Base-by-base conservation (phyloP, 2,888 invertebrate genomes). In the Allophyes oxyacanthae region DNA sequence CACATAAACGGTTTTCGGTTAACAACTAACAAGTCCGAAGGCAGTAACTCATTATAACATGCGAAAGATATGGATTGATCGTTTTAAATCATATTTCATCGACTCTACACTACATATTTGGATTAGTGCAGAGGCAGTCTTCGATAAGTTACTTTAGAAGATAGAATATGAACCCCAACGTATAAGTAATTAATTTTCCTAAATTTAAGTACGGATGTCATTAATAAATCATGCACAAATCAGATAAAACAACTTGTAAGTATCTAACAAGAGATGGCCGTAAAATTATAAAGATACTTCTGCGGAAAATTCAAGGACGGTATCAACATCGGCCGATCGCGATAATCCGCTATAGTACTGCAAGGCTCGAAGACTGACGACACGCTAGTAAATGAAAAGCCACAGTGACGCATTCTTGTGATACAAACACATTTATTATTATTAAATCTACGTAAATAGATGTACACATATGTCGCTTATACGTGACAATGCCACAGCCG, bases 401-500 rank as follows among this genome's bases (percentile, higher is more conserved):
- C 37, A 56, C 38, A 54, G 67, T 70, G 75, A 80, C 65, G 57
- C 72, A 79, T 72, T 58, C 65, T 52, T 60, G 66, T 64, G 57
- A 64, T 70, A 70, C 64, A 58, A 70, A 72, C 66, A 72, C 69
- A 68, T 72, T 72, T 77, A 73, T 77, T 76, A 67, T 76, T 72
- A 77, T 75, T 74, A 78, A 69, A 73, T 73, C 68, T 77, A 75
- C 69, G 71, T 72, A 76, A 78, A 77, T 72, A 77, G 57, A 75
- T 75, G 64, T 75, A 72, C 72, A 76, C 74, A 73, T 72, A 78
- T 81, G 80, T 79, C 67, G 69, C 59, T 66, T 61, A 64, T 85
- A 86, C 87, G 87, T 85, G 86, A 86, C 84, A 81, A 85, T 84
- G 84, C 85, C 84, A 85, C 73, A 70, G 72, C 72, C 73, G 81